A percentile compares a stretch with the other conserved stretches of the same genome.
phyloP scores from a whole-genome alignment of 2,113 vertebrate species.

The Hystrix brachyura region DNA sequence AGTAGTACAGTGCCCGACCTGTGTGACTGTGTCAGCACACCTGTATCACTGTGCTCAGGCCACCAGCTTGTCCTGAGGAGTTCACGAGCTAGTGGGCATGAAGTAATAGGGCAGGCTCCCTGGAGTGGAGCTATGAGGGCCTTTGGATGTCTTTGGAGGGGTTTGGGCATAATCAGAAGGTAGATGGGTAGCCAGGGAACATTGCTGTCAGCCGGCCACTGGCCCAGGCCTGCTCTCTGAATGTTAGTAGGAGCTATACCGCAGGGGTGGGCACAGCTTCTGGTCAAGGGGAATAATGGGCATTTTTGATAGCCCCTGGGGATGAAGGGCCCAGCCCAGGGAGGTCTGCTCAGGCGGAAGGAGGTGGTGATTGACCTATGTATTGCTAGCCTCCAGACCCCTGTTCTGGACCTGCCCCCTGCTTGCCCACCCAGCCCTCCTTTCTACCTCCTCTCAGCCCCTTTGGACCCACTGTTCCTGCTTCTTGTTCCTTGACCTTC shows the following conservation, averaged over 20 bases:
- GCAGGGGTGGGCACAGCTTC: neutral
- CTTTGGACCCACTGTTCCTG: no score
- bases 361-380: neutral
- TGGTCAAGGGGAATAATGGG: neutral
- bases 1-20: neutral
- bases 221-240: neutral
- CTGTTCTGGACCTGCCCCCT: neutral
- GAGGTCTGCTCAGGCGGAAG: neutral
- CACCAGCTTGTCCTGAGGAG: neutral
- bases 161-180: neutral
- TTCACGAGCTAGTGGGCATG: neutral
- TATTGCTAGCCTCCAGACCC: neutral
- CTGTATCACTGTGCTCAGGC: neutral
- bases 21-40: neutral
- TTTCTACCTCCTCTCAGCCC: neutral
- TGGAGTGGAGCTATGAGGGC: neutral
- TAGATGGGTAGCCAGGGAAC: neutral
- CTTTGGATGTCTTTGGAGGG: neutral
- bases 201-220: neutral
- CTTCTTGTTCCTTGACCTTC: neutral
- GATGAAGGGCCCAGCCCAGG: neutral
- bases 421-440: neutral
- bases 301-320: neutral
- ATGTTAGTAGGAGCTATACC: neutral
- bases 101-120: neutral